phyloP scores from a whole-genome alignment of 2,797 vertebrate genomes.

The Cossypha caffra region DNA sequence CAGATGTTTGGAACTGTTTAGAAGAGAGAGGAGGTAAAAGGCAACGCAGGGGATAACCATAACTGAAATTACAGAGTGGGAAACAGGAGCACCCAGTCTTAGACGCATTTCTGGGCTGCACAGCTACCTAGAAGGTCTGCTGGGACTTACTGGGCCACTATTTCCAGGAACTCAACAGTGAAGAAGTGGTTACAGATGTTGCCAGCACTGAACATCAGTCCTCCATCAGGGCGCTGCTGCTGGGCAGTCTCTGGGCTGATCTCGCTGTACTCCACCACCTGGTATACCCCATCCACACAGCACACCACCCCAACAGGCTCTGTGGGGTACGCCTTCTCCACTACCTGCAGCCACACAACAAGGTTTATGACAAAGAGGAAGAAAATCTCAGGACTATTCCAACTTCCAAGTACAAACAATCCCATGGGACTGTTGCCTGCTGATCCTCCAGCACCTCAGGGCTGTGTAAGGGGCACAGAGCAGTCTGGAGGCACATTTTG shows the following conservation, averaged over 20 bases:
- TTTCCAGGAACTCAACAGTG: slow-evolving; percentile 85
- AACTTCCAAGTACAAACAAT: not conserved
- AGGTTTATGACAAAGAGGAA: not conserved
- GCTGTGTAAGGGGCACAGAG: not conserved
- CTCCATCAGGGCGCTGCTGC: slow-evolving; percentile 71
- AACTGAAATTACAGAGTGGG: not conserved
- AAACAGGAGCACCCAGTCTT: not conserved
- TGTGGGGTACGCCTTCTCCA: slow-evolving; percentile 84
- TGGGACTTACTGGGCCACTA: slow-evolving; percentile 80
- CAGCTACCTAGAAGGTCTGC: not conserved
- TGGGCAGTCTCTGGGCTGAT: slow-evolving; percentile 77
- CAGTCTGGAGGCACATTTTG: not conserved
- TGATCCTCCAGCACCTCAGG: not conserved
- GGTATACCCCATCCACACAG: slow-evolving; percentile 82
- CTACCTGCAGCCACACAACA: slow-evolving; percentile 81
- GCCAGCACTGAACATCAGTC: slow-evolving; percentile 83
- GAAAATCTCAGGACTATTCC: not conserved
- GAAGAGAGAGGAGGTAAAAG: not conserved
- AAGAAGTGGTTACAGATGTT: slow-evolving; percentile 98
- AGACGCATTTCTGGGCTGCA: not conserved
- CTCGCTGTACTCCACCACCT: slow-evolving; percentile 97
- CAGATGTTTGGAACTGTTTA: not conserved
- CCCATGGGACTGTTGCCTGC: not conserved
- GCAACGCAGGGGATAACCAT: not conserved
- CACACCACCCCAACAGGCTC: slow-evolving; percentile 95